These are phyloP conservation scores for Tetragnatha versicolor DNA, from an alignment of 1,140 invertebrate genomes.

Conservation along the genomic window DNA sequence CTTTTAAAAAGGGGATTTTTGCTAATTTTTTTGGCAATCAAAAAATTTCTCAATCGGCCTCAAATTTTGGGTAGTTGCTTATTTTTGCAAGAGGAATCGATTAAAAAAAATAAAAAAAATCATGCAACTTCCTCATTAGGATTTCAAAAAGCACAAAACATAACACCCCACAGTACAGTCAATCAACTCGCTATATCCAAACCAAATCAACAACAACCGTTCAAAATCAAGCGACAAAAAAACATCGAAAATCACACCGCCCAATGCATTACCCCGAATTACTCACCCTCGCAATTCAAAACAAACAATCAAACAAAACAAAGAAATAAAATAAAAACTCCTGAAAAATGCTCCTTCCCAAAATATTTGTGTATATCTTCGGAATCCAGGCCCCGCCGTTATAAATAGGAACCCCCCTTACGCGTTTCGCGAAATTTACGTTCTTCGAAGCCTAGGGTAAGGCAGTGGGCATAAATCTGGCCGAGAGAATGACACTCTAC, in stretches of 20 bases:
- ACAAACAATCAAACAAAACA: background rate
- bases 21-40: too few species aligned
- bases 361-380: constrained; percentile 9
- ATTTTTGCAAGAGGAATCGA: too few species aligned
- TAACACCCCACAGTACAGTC: too few species aligned
- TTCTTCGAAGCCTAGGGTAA: background rate
- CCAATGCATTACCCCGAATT: background rate
- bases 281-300: background rate
- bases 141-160: too few species aligned
- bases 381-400: background rate
- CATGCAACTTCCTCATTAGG: too few species aligned
- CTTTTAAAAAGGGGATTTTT: too few species aligned
- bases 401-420: constrained; percentile 20
- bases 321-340: background rate
- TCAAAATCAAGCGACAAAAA: background rate
- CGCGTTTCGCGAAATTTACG: constrained; percentile 9
- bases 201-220: too few species aligned
- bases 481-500: constrained; percentile 24
- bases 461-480: background rate
- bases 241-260: background rate
- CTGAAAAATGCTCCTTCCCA: constrained; percentile 17
- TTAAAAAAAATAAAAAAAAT: too few species aligned
- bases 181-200: too few species aligned
- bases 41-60: too few species aligned
- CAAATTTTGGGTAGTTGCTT: too few species aligned